phyloP scores from a whole-genome alignment of 2,113 vertebrate species.

The Anas platyrhynchos region DNA sequence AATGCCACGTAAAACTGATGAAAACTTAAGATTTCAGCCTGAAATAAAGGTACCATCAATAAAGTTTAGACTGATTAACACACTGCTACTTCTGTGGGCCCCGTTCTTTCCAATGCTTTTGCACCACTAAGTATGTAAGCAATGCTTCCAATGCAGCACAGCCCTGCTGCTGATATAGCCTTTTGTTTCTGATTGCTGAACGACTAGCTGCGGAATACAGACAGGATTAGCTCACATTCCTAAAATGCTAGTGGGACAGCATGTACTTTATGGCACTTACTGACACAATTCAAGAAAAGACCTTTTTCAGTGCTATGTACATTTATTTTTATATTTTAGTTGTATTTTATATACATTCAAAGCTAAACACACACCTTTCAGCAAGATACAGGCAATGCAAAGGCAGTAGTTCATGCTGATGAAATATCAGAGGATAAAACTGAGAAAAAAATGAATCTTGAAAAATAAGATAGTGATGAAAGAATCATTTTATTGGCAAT shows the following conservation, averaged over 20 bases:
- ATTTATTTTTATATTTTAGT: not conserved
- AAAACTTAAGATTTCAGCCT: not conserved
- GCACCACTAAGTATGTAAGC: not conserved
- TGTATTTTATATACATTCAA: not conserved
- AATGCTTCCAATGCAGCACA: conserved; percentile 19
- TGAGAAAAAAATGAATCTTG: not conserved
- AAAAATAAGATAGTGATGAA: not conserved
- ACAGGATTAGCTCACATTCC: not conserved
- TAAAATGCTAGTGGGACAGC: not conserved
- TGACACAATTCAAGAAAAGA: rapidly evolving
- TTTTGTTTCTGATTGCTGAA: conserved; percentile 56
- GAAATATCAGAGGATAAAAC: not conserved
- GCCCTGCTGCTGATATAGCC: conserved; percentile 15
- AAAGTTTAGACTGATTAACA: not conserved
- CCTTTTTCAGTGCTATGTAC: not conserved
- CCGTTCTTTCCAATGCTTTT: not conserved
- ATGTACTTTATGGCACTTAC: not conserved
- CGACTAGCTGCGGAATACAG: conserved; percentile 10
- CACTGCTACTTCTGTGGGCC: not conserved
- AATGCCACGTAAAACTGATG: not conserved
- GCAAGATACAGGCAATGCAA: not conserved
- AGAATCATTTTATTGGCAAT: not conserved
- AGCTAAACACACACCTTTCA: not conserved
- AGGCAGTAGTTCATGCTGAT: not conserved
- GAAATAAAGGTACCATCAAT: not conserved